Evolutionary conservation across 2,797 vertebrate genomes (phyloP), one percentile per base, ranked within the genome.

Genomic region (Thalassophryne amazonica): DNA sequence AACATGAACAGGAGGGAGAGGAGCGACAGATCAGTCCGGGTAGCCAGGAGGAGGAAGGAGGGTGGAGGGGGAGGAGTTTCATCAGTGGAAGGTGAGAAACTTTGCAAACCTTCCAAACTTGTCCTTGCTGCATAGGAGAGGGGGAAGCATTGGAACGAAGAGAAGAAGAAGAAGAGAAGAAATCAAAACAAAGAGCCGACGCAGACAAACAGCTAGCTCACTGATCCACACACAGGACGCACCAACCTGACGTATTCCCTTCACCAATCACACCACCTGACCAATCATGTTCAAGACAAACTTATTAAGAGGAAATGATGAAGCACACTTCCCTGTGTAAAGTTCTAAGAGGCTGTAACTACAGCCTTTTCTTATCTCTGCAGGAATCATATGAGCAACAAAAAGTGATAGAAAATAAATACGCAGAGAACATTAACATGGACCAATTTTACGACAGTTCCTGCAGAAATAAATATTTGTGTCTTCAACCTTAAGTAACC

Each of bases 41-140:
- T 77, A 83, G 76, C 78, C 81, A 82, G 78, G 76, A 72, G 48
- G 43, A 59, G 34, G 69, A 67, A 50, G 50, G 35, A 49, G 58
- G 55, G 42, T 56, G 57, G 48, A 47, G 12, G 53, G 40, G 58
- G 36, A 37, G 51, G 75, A 69, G 61, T 63, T 76, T 82, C 59
- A 74, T 89, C 83, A 83, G 84, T 87, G 91, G 94, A 97, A 97
- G 95, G 95, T 96, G 94, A 97, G 95, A 99, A 98, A 95, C 94
- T 97, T 95, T 98, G 96, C 97, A 98, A 98, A 99, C 97, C 97
- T 99, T 99, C 97, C 97, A 99, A 94, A 98, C 96, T 98, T 99
- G 96, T 99, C 97, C 97, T 99, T 99, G 97, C 97, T 99, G 96
- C 85, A 86, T 87, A 87, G 85, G 78, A 86, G 86, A 87, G 69